Evolutionary conservation across 2,113 vertebrate species (phyloP).

Genomic region (Andinoacara biseriatus): DNA sequence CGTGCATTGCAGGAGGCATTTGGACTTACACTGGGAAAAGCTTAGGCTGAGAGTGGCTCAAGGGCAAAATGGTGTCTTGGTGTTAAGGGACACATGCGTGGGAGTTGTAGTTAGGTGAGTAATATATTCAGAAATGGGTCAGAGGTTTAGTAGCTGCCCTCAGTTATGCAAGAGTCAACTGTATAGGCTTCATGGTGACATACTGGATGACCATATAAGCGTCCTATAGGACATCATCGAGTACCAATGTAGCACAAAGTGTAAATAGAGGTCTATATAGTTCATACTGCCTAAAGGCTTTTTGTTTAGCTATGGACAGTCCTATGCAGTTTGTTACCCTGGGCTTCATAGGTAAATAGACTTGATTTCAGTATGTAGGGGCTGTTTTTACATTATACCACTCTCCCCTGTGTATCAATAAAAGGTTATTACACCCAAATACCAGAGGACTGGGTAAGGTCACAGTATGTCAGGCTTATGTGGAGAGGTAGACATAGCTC

Average conservation of each 20-base stretch:
- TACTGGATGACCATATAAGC: conserved; percentile 52
- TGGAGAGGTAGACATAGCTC: conserved; percentile 40
- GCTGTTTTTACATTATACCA: conserved; percentile 35
- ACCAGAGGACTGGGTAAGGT: conserved; percentile 49
- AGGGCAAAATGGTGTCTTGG: conserved; percentile 68
- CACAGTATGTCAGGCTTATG: conserved; percentile 48
- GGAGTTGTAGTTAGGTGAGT: conserved; percentile 69
- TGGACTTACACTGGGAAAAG: conserved; percentile 56
- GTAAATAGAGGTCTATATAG: conserved; percentile 49
- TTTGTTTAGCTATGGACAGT: conserved; percentile 36
- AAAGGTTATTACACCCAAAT: conserved; percentile 60
- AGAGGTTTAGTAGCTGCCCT: conserved; percentile 61
- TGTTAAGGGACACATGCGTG: conserved; percentile 54
- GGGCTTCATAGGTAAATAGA: conserved; percentile 56
- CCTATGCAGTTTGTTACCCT: conserved; percentile 33
- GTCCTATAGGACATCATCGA: conserved; percentile 51
- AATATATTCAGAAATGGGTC: conserved; percentile 68
- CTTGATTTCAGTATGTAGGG: conserved; percentile 37
- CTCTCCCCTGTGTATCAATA: conserved; percentile 51
- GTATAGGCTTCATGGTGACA: conserved; percentile 44
- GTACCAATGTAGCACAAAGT: conserved; percentile 37
- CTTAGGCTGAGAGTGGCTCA: conserved; percentile 70
- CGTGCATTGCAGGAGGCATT: conserved; percentile 64
- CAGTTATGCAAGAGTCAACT: conserved; percentile 67
- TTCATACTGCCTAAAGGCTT: conserved; percentile 52